Conservation (phyloP, 2,797 vertebrate genomes). For the Xenentodon cancila region DNA sequence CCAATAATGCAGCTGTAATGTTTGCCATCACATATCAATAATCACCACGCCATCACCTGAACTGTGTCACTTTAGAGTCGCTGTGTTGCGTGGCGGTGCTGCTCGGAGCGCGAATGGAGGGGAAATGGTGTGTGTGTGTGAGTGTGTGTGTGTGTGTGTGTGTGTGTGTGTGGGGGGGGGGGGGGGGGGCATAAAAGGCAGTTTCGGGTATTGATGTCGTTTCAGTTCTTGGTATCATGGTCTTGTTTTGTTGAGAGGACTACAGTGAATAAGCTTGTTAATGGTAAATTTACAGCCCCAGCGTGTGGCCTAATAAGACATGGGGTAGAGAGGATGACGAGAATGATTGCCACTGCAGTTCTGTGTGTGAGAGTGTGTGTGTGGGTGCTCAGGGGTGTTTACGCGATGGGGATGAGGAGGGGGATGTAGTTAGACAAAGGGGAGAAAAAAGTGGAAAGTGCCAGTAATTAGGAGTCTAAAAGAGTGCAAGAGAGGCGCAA, state of each 20-base stretch:
- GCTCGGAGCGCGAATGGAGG: neutral
- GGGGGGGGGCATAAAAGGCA: conserved; percentile 55
- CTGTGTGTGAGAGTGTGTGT: neutral
- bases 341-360: conserved; percentile 66
- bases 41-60: conserved; percentile 11
- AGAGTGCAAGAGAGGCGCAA: conserved; percentile 75
- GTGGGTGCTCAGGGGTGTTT: conserved; percentile 31
- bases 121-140: neutral
- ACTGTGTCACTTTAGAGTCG: conserved; percentile 36
- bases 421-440: conserved; percentile 44
- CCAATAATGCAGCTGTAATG: conserved; percentile 16
- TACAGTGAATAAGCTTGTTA: conserved; percentile 80
- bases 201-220: conserved; percentile 75
- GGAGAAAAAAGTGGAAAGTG: conserved; percentile 70
- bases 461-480: conserved; percentile 78
- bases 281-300: conserved; percentile 82
- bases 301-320: conserved; percentile 81
- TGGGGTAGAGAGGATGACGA: conserved; percentile 71
- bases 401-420: conserved; percentile 19
- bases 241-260: conserved; percentile 76
- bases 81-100: conserved; percentile 20
- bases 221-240: conserved; percentile 75
- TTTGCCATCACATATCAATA: conserved; percentile 36
- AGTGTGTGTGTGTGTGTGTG: neutral
- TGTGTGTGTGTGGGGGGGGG: conserved; percentile 1